Evolutionary conservation across 2,797 vertebrate species (phyloP), one percentile per base, ranked within the genome.

Genomic region (Thunnus albacares): DNA sequence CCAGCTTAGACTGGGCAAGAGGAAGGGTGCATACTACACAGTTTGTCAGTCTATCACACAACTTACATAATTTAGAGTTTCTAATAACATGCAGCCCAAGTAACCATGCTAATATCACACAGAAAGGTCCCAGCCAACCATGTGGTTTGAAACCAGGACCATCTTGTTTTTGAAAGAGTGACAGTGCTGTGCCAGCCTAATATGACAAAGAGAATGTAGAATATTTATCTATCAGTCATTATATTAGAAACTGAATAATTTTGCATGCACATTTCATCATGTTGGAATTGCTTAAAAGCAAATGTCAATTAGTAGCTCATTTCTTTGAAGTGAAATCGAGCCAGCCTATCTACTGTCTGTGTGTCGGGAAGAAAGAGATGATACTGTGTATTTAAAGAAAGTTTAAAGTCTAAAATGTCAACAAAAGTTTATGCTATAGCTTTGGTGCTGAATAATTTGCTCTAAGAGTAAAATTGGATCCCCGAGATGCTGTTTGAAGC

Each of bases 401-500:
- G 30, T 64, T 64, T 41, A 13, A 51, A 30, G 59, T 41, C 28
- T 22, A 28, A 58, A 65, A 76, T 58, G 38, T 79, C 68, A 79
- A 62, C 24, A 61, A 52, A 70, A 71, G 55, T 69, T 52, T 58
- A 63, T 38, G 24, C 8, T 49, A 55, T 18, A 60, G 47, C 26
- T 62, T 73, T 17, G 56, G 10, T 59, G 57, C 38, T 66, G 56
- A 72, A 59, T 81, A 59, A 66, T 62, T 78, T 70, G 24, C 33
- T 66, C 1, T 20, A 45, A 75, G 22, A 66, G n/a, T 47, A 26
- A 73, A 49, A 73, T 10, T 80, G 20, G 41, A 70, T 69, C 43
- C 41, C 14, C 1, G 28, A 22, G 49, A 70, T 73, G 76, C 28
- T 58, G 51, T 65, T 85, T 78, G 75, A 81, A 83, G 67, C 58